These are phyloP conservation scores for Hoplostethus atlanticus DNA, from an alignment of 2,797 vertebrate genomes.

Conservation along the genomic window DNA sequence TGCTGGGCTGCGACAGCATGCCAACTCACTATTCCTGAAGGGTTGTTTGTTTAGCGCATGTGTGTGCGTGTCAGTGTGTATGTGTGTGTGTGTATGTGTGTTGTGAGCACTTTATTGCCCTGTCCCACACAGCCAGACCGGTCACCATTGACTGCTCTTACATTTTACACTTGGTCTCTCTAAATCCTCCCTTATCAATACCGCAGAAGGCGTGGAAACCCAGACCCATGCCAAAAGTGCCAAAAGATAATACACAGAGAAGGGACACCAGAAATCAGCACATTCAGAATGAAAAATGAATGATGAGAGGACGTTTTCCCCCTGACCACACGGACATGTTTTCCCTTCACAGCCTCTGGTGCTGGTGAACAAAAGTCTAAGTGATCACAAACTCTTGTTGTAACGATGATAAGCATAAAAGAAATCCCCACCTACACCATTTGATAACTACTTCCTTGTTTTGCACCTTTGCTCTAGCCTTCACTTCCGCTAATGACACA, in stretches of 20 bases:
- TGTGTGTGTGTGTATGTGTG: conserved; percentile 24
- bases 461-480: neutral
- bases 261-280: conserved; percentile 4
- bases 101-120: conserved; percentile 30
- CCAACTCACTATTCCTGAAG: conserved; percentile 83
- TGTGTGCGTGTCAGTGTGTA: conserved; percentile 29
- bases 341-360: conserved; percentile 1
- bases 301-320: neutral
- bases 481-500: neutral
- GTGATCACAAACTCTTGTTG: conserved; percentile 3
- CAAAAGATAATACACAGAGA: conserved; percentile 8
- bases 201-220: conserved; percentile 32
- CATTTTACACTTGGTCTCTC: conserved; percentile 38
- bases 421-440: neutral
- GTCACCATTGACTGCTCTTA: conserved; percentile 56
- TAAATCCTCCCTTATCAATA: conserved; percentile 27
- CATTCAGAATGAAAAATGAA: conserved; percentile 9
- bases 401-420: neutral
- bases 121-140: conserved; percentile 16
- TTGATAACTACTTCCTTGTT: neutral
- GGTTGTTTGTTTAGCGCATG: conserved; percentile 79
- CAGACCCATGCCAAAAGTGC: conserved; percentile 7
- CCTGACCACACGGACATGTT: too few species aligned
- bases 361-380: neutral
- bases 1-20: conserved; percentile 81